Percentiles rank a stretch among this genome's conserved stretches.
Evolutionary conservation across 2,113 vertebrate genomes (phyloP).

Genomic region (Zeus faber): DNA sequence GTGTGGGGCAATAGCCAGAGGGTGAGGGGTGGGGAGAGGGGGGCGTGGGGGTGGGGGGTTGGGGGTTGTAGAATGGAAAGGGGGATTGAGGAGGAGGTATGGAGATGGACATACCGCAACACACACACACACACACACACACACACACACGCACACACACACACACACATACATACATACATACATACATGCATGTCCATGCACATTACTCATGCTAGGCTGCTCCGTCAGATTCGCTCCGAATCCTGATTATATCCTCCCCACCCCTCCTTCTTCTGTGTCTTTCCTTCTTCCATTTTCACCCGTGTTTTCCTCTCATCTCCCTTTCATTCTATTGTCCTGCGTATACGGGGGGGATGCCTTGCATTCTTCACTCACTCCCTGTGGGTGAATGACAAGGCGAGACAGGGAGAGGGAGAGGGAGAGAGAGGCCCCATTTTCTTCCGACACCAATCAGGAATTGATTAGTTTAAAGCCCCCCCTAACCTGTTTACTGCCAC

Average conservation of each 20-base stretch:
- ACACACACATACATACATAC: conserved; percentile 17
- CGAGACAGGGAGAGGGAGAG: conserved; percentile 24
- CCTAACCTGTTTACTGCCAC: conserved; percentile 20
- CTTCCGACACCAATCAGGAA: conserved; percentile 10
- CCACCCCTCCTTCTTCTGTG: neutral
- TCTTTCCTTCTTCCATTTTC: conserved; percentile 32
- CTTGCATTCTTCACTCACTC: conserved; percentile 42
- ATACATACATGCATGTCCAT: too few species aligned
- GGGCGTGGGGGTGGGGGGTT: too few species aligned
- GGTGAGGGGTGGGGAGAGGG: conserved; percentile 32
- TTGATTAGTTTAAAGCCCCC: conserved; percentile 44
- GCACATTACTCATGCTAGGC: conserved; percentile 43
- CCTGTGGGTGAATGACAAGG: conserved; percentile 36
- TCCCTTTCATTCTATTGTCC: conserved; percentile 41
- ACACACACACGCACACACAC: neutral
- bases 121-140: conserved; percentile 35
- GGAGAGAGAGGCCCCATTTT: conserved; percentile 20
- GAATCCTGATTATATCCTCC: conserved; percentile 27
- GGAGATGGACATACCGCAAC: conserved; percentile 44
- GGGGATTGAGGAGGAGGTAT: conserved; percentile 37
- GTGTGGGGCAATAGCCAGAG: conserved; percentile 61
- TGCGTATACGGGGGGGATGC: conserved; percentile 27
- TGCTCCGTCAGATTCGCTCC: conserved; percentile 47
- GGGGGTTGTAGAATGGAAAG: too few species aligned
- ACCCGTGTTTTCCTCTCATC: conserved; percentile 20